These are phyloP conservation scores for Entomobrya multifasciata DNA, from an alignment of 2,888 invertebrate genomes.

Conservation along the genomic window DNA sequence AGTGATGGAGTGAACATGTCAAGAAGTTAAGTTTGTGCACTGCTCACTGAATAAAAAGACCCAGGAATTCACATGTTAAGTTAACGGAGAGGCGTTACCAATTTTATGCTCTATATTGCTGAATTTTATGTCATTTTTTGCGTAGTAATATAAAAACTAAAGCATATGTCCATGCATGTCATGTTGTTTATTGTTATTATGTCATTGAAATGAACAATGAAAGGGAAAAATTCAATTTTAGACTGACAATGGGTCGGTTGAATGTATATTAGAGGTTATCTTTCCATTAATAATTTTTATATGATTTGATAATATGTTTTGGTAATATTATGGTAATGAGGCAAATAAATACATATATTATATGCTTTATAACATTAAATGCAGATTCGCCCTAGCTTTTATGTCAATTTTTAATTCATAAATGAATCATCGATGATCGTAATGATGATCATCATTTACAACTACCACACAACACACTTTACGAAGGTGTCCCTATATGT, in stretches of 20 bases:
- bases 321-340: slow-evolving; percentile 19
- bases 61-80: too few relatives aligned
- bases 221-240: slow-evolving; percentile 36
- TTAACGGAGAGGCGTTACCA: slow-evolving; percentile 54
- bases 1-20: too few relatives aligned
- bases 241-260: slow-evolving; percentile 22
- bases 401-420: slow-evolving; percentile 22
- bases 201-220: slow-evolving; percentile 18
- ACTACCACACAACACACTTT: background rate
- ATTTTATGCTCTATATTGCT: background rate
- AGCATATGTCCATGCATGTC: slow-evolving; percentile 5
- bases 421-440: slow-evolving; percentile 2
- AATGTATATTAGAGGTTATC: too few relatives aligned
- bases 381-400: too few relatives aligned
- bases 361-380: background rate
- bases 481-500: background rate
- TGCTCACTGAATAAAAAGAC: too few relatives aligned
- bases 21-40: too few relatives aligned
- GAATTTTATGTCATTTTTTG: background rate
- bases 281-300: too few relatives aligned
- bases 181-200: background rate
- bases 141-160: too few relatives aligned
- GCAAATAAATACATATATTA: slow-evolving; percentile 2
- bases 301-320: background rate
- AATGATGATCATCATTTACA: background rate